Evolutionary conservation across 2,888 invertebrate species (phyloP).

Genomic region (Oligia latruncula): DNA sequence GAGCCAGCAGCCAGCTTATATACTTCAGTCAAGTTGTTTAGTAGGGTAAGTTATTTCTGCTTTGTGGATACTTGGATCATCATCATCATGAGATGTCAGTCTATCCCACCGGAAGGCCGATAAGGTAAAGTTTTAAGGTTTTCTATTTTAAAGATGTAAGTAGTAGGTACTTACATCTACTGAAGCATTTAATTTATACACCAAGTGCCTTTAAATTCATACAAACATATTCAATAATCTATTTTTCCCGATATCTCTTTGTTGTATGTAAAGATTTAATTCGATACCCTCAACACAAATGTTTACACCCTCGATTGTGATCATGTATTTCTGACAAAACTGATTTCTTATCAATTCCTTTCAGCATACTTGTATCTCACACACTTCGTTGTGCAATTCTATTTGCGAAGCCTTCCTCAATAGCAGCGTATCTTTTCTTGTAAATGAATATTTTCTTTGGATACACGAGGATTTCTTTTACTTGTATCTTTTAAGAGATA

Average conservation of each 20-base stretch:
- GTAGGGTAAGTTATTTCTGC: background rate
- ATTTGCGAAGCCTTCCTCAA: constrained; percentile 59
- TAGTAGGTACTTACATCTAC: background rate
- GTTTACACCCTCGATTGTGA: constrained; percentile 36
- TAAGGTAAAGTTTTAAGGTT: too few relatives aligned
- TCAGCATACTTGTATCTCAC: constrained; percentile 52
- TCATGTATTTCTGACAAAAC: constrained; percentile 54
- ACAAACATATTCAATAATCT: constrained; percentile 17
- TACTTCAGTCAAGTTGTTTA: background rate
- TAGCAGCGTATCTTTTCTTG: constrained; percentile 56
- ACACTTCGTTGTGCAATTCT: constrained; percentile 57
- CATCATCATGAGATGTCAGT: background rate
- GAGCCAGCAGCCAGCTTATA: background rate
- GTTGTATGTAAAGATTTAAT: constrained; percentile 37
- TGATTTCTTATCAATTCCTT: constrained; percentile 57
- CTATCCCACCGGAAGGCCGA: background rate
- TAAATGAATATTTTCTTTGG: constrained; percentile 63
- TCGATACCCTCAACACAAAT: constrained; percentile 23
- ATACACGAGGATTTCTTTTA: constrained; percentile 54
- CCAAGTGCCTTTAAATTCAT: background rate
- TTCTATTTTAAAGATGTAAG: background rate
- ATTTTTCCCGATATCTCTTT: background rate
- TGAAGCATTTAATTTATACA: background rate
- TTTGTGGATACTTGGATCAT: too few relatives aligned
- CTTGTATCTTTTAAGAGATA: constrained; percentile 62